A percentile compares a stretch with the other conserved stretches of the same genome.
Evolutionary conservation across 1,140 invertebrate genomes (phyloP).

Genomic region (Ceratitis capitata): DNA sequence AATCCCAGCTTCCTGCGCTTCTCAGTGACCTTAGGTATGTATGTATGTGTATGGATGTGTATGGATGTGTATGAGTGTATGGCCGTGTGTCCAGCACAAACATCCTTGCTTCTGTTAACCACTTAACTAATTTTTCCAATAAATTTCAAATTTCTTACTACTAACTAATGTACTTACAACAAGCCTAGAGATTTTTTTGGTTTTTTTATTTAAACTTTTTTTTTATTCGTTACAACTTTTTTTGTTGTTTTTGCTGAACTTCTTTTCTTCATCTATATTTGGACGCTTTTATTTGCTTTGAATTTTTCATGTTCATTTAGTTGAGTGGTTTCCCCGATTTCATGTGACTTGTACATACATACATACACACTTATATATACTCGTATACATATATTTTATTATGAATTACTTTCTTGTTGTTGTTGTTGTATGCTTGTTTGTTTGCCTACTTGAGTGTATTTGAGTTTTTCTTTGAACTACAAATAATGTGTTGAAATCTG

Average conservation of each 20-base stretch:
- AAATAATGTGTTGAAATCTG: not conserved
- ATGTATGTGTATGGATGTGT: no score
- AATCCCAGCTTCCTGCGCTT: not conserved
- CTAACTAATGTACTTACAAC: not conserved
- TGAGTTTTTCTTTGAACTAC: slow-evolving; percentile 19
- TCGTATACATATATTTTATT: not conserved
- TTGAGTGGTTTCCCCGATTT: slow-evolving; percentile 5
- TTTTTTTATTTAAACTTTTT: not conserved
- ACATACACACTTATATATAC: no score
- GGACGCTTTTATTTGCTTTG: slow-evolving; percentile 1
- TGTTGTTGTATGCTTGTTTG: slow-evolving; percentile 10
- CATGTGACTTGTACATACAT: no score
- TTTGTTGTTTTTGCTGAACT: no score
- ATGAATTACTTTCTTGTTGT: no score
- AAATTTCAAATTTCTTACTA: not conserved
- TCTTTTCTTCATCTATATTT: no score
- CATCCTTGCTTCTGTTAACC: not conserved
- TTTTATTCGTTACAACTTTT: no score
- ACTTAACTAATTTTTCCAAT: slow-evolving; percentile 24
- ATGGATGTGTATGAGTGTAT: no score
- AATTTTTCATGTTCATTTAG: slow-evolving; percentile 13
- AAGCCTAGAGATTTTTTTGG: not conserved
- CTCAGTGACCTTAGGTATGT: not conserved
- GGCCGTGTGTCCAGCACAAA: not conserved
- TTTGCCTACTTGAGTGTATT: slow-evolving; percentile 22